phyloP scores from a whole-genome alignment of 2,888 invertebrate genomes.

The Campoletis raptor region DNA sequence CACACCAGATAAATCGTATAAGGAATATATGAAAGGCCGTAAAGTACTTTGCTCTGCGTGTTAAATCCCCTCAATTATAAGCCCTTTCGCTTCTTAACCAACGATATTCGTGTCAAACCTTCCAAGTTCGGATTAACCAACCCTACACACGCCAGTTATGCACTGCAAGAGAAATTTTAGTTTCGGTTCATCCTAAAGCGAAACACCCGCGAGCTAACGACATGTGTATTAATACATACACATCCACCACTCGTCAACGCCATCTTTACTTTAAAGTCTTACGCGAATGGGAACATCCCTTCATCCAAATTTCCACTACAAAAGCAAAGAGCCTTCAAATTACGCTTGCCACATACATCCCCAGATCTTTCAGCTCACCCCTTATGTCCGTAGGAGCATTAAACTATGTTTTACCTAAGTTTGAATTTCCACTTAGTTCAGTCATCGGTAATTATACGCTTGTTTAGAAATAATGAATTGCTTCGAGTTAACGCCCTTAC shows the following conservation, averaged over 20 bases:
- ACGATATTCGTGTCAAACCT: constrained; percentile 23
- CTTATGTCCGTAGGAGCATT: constrained; percentile 52
- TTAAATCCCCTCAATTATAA: neutral
- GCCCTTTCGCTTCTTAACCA: neutral
- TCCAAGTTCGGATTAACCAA: neutral
- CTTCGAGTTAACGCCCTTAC: constrained; percentile 40
- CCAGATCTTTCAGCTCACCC: constrained; percentile 51
- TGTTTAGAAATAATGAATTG: constrained; percentile 56
- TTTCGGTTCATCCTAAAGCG: constrained; percentile 38
- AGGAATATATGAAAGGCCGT: neutral
- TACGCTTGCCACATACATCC: constrained; percentile 37
- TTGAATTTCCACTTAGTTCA: constrained; percentile 45
- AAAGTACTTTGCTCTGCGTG: neutral
- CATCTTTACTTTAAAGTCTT: constrained; percentile 3
- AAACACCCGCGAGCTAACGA: constrained; percentile 10
- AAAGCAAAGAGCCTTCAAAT: constrained; percentile 62
- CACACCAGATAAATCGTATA: neutral
- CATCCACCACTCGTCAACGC: neutral
- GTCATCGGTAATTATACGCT: constrained; percentile 58
- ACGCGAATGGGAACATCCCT: neutral
- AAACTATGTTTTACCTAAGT: constrained; percentile 47
- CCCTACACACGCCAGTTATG: constrained; percentile 24
- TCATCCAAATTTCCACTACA: constrained; percentile 36
- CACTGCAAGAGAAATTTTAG: constrained; percentile 40
- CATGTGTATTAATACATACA: neutral